These are phyloP conservation scores for Dendrocincla fuliginosa DNA, from an alignment of 2,797 vertebrate species.

Conservation along the genomic window DNA sequence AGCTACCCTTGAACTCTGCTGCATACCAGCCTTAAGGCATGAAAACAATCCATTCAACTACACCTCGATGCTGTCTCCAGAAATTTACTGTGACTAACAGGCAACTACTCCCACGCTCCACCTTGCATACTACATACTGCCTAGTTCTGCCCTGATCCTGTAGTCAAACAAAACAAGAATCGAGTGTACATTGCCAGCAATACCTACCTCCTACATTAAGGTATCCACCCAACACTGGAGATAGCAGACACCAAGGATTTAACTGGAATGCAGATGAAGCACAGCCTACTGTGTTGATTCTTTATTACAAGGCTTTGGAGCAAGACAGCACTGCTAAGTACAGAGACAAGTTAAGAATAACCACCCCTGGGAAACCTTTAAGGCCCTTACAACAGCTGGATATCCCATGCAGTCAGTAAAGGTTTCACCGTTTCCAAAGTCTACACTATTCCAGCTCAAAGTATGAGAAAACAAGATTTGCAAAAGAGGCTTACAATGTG, in stretches of 20 bases:
- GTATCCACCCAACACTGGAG: neutral
- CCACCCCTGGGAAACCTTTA: neutral
- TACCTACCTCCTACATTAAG: neutral
- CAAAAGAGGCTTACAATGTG: neutral
- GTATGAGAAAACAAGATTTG: neutral
- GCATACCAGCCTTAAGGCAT: neutral
- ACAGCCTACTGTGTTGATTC: neutral
- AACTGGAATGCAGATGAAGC: neutral
- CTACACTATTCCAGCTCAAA: neutral
- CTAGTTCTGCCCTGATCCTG: neutral
- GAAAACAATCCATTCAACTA: neutral
- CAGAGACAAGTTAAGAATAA: neutral
- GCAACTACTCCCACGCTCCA: neutral
- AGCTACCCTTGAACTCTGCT: neutral
- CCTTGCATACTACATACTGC: neutral
- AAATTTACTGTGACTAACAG: neutral
- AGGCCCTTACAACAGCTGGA: neutral
- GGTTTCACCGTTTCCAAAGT: neutral
- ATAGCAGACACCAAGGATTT: neutral
- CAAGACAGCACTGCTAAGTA: neutral
- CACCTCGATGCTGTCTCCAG: neutral
- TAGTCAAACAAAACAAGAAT: neutral
- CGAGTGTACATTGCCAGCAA: neutral
- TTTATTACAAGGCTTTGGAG: neutral
- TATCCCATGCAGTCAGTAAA: neutral